These are phyloP conservation scores for Austrolebias charrua DNA, from an alignment of 2,797 vertebrate genomes.

Conservation along the genomic window DNA sequence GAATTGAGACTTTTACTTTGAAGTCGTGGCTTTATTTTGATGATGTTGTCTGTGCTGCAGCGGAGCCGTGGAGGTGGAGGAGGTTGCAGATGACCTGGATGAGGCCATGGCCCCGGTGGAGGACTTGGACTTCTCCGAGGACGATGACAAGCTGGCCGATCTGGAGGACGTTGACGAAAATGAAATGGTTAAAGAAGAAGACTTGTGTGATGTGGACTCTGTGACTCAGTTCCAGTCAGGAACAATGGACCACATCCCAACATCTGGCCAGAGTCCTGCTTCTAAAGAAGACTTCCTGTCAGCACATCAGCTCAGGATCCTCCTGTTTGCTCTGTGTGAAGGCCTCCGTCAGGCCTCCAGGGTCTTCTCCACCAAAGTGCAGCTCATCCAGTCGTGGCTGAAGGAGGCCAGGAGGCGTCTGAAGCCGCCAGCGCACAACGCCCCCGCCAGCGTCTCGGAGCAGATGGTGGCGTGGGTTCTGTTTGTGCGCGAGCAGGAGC, in stretches of 20 bases:
- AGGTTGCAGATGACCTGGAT: constrained; percentile 36
- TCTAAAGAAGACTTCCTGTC: constrained; percentile 78
- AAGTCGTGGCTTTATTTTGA: no score
- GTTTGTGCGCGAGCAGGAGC: constrained; percentile 87
- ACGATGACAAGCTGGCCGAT: constrained; percentile 21
- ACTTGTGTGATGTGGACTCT: not conserved
- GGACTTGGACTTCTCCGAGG: constrained; percentile 62
- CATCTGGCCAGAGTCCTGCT: not conserved
- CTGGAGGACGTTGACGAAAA: constrained; percentile 10
- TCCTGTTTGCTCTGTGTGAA: constrained; percentile 86
- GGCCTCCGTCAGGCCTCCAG: constrained; percentile 82
- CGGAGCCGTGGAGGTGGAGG: constrained; percentile 18
- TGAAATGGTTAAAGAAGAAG: constrained; percentile 25
- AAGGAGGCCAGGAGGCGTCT: constrained; percentile 61
- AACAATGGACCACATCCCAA: not conserved
- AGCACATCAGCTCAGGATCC: constrained; percentile 84
- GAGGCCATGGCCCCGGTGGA: constrained; percentile 70
- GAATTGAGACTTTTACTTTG: no score
- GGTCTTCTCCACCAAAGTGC: constrained; percentile 79
- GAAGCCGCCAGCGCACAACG: constrained; percentile 32
- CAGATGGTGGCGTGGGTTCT: constrained; percentile 89
- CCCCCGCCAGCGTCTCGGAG: constrained; percentile 66
- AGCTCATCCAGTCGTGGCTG: constrained; percentile 84
- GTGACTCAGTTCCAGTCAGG: not conserved
- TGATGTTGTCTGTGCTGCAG: constrained; percentile 27